Evolutionary conservation across 2,888 invertebrate species (phyloP), one percentile per base, ranked within the genome.

Genomic region (Rotaria magnacalcarata): DNA sequence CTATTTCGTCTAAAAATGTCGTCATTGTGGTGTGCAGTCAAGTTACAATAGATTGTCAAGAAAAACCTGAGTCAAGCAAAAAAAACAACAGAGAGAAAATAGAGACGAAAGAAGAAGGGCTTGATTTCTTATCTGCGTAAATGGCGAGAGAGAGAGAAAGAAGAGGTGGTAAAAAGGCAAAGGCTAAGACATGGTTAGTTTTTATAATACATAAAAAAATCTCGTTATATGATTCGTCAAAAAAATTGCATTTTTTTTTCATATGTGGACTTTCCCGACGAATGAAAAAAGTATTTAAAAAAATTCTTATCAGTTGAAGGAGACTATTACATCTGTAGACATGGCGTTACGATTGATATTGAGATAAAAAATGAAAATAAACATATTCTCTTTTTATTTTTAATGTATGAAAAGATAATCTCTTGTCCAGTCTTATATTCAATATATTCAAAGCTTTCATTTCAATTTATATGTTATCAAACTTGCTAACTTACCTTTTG

Each of bases 271-370:
- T 67, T 67, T 67, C 67, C 67, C 34, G 67, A 67, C 67, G 67
- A 67, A 67, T 67, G 67, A 67, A 67, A 67, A 67, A 34, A 67
- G 34, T 34, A 27, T 34, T 11, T 27, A 7, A 67, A 60, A 67
- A 67, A 67, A 41, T 67, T 67, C 67, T 67, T 67, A 67, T 67
- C 67, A 67, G 67, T 67, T 67, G 67, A 67, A 67, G 67, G 67
- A 67, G 67, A 67, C 34, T 67, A 67, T 67, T 67, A 67, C 34
- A 34, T 67, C 11, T 34, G 67, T 67, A 67, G 67, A 67, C 67
- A 27, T 67, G 34, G 27, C 34, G 34, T 67, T 67, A 67, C 34
- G 67, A 67, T 34, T 67, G 67, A 67, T 67, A 67, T 19, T 27
- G 14, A 67, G 67, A 67, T 67, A 67, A 67, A 67, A 27, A 34